Base-by-base conservation (phyloP, 2,888 invertebrate genomes). In the Drosophila mayaguana region DNA sequence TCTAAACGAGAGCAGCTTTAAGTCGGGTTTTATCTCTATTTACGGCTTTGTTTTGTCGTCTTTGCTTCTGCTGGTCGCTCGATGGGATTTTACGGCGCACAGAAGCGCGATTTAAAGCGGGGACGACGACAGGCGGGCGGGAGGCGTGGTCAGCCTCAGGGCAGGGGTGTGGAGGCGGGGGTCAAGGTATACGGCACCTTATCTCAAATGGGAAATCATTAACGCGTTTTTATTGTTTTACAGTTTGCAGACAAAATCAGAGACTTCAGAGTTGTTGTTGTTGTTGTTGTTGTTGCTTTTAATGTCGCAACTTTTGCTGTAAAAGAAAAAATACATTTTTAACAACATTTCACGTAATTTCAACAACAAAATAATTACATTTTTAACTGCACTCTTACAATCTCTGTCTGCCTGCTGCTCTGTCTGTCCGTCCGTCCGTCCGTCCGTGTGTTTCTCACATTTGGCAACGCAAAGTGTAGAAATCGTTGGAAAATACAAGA, bases 161-260 rank as follows among this genome's bases (percentile, higher is more conserved):
- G 9, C 28, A 5, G 11, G 28, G 28, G 34, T 16, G 20, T 6
- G n/a, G 12, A 22, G 48, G 48, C 28, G 42, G 55, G 20, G 56
- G 32, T 16, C 62, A 80, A 64, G 74, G 59, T 70, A 80, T 72
- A 68, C 45, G 63, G 78, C 77, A 80, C 83, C 90, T 89, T 87
- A 87, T 87, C 86, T 87, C 77, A 72, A 88, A 87, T 87, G 90
- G 77, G 86, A 89, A 87, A 87, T 87, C 86, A 88, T 88, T 87
- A 88, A 74, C 69, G 80, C 75, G 62, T 80, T 83, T 84, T 88
- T 83, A 89, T 87, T 81, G 87, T 79, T 77, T 81, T 74, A 75
- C 81, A 81, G 82, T 75, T 79, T 60, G 71, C 83, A 83, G 77
- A 84, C 76, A 78, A 50, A 73, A 73, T 80, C 83, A 71, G 70